phyloP scores from a whole-genome alignment of 2,113 vertebrate species.

The Amblyornis subalaris region DNA sequence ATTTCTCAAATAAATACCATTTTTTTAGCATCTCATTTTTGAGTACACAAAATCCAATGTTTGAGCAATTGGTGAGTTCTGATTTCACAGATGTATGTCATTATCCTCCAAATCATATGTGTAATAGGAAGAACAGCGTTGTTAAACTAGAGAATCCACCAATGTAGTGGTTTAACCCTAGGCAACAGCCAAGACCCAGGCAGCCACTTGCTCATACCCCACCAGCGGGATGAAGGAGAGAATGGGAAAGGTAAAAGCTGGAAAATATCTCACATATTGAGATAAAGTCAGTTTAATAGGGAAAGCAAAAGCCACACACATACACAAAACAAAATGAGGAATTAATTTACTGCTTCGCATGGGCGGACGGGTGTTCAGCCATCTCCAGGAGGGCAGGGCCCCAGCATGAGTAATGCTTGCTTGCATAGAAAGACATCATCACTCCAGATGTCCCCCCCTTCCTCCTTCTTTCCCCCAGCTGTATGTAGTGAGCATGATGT shows the following conservation, averaged over 20 bases:
- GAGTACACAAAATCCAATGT: neutral
- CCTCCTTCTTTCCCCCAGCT: accelerated
- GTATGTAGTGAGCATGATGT: accelerated
- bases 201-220: accelerated
- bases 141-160: neutral
- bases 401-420: accelerated
- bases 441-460: neutral
- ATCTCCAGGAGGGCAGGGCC: neutral
- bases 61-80: neutral
- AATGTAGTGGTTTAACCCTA: neutral
- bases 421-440: accelerated
- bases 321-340: neutral
- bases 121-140: neutral
- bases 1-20: neutral
- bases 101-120: neutral
- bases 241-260: neutral
- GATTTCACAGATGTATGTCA: neutral
- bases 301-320: neutral
- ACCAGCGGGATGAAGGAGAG: accelerated
- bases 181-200: neutral
- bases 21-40: neutral
- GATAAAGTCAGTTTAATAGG: neutral
- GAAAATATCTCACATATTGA: neutral
- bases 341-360: accelerated
- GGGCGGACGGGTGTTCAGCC: neutral